Percentiles rank a stretch among this genome's conserved stretches.
These are phyloP conservation scores for Brachystomella parvula DNA, from an alignment of 1,140 invertebrate genomes.

Conservation along the genomic window DNA sequence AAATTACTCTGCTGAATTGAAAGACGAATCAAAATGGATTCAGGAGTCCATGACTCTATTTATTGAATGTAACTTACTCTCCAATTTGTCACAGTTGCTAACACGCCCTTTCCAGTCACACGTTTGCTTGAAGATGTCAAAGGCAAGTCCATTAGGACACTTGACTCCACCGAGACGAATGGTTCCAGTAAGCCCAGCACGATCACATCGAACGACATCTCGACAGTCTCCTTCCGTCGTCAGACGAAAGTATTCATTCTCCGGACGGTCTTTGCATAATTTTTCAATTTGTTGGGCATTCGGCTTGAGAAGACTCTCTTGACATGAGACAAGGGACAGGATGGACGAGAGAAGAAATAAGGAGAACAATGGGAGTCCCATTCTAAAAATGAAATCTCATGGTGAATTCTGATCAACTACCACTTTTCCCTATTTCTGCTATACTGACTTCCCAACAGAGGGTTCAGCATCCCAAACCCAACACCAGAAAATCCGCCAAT, in stretches of 20 bases:
- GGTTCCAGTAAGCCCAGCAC: conserved; percentile 71
- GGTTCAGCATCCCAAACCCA: no score
- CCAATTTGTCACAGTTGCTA: conserved; percentile 83
- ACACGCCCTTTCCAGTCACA: conserved; percentile 94
- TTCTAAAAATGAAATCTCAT: no score
- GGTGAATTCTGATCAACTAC: no score
- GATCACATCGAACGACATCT: conserved; percentile 87
- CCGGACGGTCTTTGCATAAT: conserved; percentile 72
- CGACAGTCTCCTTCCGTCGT: conserved; percentile 76
- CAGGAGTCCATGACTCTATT: no score
- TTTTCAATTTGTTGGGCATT: conserved; percentile 67
- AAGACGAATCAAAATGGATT: no score
- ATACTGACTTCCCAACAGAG: no score
- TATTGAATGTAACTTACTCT: conserved; percentile 64
- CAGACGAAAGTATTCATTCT: conserved; percentile 81
- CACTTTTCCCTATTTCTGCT: no score
- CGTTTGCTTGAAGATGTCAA: conserved; percentile 88
- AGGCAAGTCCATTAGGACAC: conserved; percentile 81
- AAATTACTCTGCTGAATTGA: no score
- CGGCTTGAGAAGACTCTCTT: conserved; percentile 43
- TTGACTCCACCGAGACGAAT: conserved; percentile 75
- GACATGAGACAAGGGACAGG: conserved; percentile 5
- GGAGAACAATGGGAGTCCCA: no score
- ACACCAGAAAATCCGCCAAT: no score
- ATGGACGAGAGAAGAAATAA: background rate